phyloP scores from a whole-genome alignment of 2,797 vertebrate genomes.

The Manis javanica region DNA sequence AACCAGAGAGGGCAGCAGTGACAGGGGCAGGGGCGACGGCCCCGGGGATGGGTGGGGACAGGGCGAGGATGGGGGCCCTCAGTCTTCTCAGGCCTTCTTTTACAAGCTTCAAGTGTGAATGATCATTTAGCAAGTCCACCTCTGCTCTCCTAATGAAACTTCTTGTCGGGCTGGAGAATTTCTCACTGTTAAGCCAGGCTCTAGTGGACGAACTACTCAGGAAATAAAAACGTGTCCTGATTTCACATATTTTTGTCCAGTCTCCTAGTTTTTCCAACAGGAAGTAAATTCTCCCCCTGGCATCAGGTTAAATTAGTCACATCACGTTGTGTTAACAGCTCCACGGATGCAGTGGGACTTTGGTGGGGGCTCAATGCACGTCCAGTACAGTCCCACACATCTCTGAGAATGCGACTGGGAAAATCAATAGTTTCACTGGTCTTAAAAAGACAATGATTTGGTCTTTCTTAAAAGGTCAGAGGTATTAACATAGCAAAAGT shows the following conservation, averaged over 20 bases:
- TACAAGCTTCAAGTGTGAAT: background rate
- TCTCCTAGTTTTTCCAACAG: background rate
- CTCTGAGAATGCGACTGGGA: background rate
- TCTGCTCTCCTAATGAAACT: background rate
- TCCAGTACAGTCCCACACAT: background rate
- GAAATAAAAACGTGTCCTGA: background rate
- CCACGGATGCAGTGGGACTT: background rate
- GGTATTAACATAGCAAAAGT: background rate
- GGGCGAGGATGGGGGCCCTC: background rate
- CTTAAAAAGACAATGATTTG: background rate
- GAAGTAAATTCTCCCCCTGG: background rate
- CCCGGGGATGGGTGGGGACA: background rate
- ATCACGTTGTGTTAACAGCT: background rate
- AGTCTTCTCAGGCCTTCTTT: background rate
- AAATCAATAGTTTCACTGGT: background rate
- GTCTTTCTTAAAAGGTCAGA: background rate
- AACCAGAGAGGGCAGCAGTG: background rate
- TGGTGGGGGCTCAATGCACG: fast-evolving
- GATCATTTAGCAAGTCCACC: background rate
- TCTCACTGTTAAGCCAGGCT: background rate
- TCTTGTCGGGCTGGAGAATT: background rate
- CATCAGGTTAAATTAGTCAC: background rate
- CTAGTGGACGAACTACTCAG: background rate
- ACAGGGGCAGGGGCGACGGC: fast-evolving
- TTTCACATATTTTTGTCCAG: background rate